These are phyloP conservation scores for Pterophyllum scalare DNA, from an alignment of 2,113 vertebrate species.

Conservation along the genomic window DNA sequence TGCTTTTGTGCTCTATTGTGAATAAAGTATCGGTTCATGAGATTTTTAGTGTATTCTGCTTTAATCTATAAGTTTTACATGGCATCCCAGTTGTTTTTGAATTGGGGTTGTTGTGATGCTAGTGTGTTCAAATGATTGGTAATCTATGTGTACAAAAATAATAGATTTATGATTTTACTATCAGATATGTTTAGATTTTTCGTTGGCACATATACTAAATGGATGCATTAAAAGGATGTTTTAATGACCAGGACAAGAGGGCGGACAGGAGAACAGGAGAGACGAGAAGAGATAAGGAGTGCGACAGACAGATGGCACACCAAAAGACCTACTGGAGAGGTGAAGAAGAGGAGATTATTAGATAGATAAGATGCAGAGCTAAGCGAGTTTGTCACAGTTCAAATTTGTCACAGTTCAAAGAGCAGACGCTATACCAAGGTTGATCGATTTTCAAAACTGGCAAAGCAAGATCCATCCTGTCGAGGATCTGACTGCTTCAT, in stretches of 20 bases:
- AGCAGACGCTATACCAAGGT: not conserved
- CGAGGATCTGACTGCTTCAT: not conserved
- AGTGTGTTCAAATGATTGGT: not conserved
- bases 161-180: not conserved
- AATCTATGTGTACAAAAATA: not conserved
- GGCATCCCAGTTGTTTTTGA: not conserved
- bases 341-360: conserved; percentile 3
- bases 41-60: not conserved
- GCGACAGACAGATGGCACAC: not conserved
- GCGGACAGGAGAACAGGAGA: not conserved
- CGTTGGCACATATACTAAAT: not conserved
- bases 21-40: not conserved
- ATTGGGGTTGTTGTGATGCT: not conserved
- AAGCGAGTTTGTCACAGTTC: not conserved
- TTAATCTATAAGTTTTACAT: not conserved
- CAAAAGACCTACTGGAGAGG: not conserved
- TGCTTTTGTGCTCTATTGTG: not conserved
- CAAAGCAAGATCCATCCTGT: not conserved
- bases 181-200: not conserved
- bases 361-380: not conserved
- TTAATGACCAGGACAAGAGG: not conserved
- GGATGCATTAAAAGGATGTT: too few species aligned
- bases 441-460: not conserved
- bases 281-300: not conserved
- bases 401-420: not conserved